Evolutionary conservation across 2,113 vertebrate species (phyloP).

Genomic region (Speoplatyrhinus poulsoni): DNA sequence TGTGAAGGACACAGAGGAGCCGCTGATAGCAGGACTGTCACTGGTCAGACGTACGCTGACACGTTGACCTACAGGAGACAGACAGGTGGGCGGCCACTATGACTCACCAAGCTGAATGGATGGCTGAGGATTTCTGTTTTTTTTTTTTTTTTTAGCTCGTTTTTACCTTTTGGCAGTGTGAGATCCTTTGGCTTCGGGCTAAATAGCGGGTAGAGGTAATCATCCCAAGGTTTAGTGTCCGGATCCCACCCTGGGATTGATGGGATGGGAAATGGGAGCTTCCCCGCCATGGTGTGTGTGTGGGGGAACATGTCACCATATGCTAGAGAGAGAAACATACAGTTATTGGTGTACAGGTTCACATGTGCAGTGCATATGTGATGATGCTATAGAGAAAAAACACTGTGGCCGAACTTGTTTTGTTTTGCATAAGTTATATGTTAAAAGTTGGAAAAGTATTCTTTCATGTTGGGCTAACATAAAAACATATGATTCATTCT

Average conservation of each 20-base stretch:
- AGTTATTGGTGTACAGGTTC: not conserved
- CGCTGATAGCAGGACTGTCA: conserved; percentile 89
- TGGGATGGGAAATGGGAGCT: conserved; percentile 66
- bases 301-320: conserved; percentile 71
- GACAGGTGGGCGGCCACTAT: not conserved
- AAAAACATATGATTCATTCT: no score
- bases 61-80: conserved; percentile 63
- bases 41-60: conserved; percentile 81
- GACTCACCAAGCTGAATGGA: not conserved
- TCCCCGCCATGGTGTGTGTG: conserved; percentile 72
- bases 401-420: no score
- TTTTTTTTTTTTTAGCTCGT: not conserved
- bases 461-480: no score
- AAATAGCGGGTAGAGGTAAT: conserved; percentile 85
- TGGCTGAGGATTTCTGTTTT: no score
- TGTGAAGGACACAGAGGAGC: conserved; percentile 83
- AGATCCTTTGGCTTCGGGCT: conserved; percentile 71
- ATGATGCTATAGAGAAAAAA: conserved; percentile 1
- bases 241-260: conserved; percentile 72
- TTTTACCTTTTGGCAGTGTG: conserved; percentile 53
- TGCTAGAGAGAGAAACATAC: conserved; percentile 41
- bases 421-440: no score
- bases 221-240: conserved; percentile 87
- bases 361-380: not conserved
- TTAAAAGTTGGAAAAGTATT: no score